Percentiles rank a stretch among this genome's conserved stretches.
These are phyloP conservation scores for Dermatophagoides farinae DNA, from an alignment of 1,140 invertebrate species.

Conservation along the genomic window DNA sequence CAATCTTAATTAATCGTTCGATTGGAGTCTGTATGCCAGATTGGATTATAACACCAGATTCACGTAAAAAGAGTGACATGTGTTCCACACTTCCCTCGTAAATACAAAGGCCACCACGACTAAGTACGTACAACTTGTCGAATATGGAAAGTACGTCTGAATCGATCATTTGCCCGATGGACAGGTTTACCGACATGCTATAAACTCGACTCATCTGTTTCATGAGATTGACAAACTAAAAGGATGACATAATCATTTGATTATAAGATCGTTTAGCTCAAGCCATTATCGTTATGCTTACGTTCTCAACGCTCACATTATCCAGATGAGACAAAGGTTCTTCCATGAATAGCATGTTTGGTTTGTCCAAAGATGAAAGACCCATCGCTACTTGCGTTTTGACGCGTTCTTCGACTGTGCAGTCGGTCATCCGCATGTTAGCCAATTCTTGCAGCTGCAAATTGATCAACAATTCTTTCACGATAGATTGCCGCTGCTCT, in stretches of 20 bases:
- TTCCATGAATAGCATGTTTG: background rate
- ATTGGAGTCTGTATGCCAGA: slow-evolving; percentile 1
- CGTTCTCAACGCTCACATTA: background rate
- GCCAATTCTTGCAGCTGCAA: background rate
- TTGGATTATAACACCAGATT: background rate
- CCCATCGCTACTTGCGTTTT: background rate
- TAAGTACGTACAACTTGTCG: slow-evolving; percentile 12
- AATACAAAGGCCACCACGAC: slow-evolving; percentile 19
- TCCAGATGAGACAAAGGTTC: background rate
- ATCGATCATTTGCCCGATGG: background rate
- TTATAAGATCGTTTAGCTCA: background rate
- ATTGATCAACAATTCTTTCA: background rate
- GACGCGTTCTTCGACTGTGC: background rate
- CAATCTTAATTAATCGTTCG: slow-evolving; percentile 2
- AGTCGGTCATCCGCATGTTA: background rate
- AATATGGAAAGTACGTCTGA: slow-evolving; percentile 10
- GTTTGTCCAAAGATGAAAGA: background rate
- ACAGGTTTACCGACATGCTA: background rate
- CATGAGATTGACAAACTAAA: background rate
- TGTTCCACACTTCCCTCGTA: slow-evolving; percentile 17
- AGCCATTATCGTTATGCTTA: background rate
- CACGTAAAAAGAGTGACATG: background rate
- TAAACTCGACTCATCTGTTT: background rate
- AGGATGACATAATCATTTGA: background rate
- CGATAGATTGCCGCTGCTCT: background rate